Evolutionary conservation across 2,113 vertebrate genomes (phyloP).

Genomic region (Uria lomvia): DNA sequence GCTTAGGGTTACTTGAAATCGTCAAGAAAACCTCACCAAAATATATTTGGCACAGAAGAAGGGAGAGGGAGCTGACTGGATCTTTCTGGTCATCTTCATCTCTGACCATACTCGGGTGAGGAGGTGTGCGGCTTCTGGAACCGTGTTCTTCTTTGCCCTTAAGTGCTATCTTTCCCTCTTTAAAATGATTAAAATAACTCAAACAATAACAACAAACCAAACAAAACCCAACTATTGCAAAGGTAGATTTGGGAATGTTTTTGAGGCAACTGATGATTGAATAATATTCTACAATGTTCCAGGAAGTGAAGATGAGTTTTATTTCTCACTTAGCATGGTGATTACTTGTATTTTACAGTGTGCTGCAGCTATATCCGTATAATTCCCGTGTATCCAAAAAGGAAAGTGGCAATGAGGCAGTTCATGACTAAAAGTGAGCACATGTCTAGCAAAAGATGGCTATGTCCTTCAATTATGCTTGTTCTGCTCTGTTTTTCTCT

Average conservation of each 20-base stretch:
- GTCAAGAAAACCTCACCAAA: neutral
- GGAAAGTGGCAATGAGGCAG: neutral
- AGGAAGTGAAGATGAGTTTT: neutral
- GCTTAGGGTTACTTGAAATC: neutral
- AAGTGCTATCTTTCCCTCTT: neutral
- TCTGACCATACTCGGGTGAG: neutral
- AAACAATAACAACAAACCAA: neutral
- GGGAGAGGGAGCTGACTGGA: neutral
- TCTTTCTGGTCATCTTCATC: neutral
- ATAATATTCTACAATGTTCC: neutral
- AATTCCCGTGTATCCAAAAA: neutral
- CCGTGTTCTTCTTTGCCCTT: neutral
- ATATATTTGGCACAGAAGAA: neutral
- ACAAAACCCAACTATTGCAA: neutral
- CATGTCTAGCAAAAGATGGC: neutral
- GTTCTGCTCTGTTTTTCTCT: neutral
- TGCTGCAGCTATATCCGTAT: neutral
- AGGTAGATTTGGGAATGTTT: neutral
- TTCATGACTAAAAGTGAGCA: neutral
- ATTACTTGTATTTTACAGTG: neutral
- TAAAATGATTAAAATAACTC: neutral
- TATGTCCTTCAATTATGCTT: neutral
- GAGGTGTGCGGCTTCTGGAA: neutral
- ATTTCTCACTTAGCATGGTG: neutral
- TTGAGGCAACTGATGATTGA: neutral